Conservation (phyloP, 1,140 invertebrate genomes). For the Capitella teleta region DNA sequence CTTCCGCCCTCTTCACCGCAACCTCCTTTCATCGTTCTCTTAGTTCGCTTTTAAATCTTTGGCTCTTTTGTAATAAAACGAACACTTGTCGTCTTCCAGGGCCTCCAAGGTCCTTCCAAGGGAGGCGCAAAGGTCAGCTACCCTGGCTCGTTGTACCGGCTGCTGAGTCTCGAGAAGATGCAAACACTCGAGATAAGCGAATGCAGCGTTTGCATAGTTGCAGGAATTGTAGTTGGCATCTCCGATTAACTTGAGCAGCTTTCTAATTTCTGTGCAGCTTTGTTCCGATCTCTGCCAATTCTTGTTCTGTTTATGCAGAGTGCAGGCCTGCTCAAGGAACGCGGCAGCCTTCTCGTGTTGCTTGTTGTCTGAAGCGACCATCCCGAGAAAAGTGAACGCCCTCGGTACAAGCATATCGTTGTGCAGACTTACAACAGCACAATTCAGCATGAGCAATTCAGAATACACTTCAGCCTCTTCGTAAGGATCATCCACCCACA, state of each 20-base stretch:
- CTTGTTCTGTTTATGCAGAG: neutral
- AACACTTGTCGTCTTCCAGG: too few species aligned
- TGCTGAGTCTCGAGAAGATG: neutral
- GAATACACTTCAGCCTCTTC: too few species aligned
- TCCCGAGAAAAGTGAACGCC: slow-evolving; percentile 4
- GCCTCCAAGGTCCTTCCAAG: slow-evolving; percentile 1
- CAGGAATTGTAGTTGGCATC: slow-evolving; percentile 1
- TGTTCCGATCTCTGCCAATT: neutral
- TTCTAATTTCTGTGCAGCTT: neutral
- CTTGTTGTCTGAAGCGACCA: neutral
- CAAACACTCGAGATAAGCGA: neutral
- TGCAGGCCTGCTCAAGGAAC: neutral
- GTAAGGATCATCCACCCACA: too few species aligned
- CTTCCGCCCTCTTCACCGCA: too few species aligned
- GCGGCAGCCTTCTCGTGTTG: neutral
- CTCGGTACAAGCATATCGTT: neutral
- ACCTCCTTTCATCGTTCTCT: too few species aligned
- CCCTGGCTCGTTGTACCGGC: neutral
- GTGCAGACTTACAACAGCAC: too few species aligned
- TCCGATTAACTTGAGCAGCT: slow-evolving; percentile 2
- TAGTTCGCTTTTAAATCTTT: too few species aligned
- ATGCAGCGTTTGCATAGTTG: neutral
- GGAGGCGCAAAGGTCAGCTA: slow-evolving; percentile 1
- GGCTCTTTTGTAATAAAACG: too few species aligned
- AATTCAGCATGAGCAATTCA: too few species aligned